Conservation (phyloP, 92 coral and sea anemone genomes). For the Porites evermanni region DNA sequence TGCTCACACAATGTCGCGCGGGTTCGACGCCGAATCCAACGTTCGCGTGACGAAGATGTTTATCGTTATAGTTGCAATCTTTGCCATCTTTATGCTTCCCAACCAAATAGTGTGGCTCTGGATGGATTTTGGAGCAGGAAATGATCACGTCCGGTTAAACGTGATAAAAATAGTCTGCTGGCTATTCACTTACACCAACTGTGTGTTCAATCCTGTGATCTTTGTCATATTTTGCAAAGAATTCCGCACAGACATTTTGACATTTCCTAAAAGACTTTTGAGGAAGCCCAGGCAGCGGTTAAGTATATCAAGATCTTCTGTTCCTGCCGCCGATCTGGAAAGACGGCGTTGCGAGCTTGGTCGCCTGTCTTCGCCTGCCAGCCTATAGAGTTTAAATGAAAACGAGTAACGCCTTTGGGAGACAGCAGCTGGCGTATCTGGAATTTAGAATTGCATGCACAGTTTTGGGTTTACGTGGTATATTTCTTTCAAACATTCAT, state of each 20-base stretch:
- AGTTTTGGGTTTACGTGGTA: too few relatives aligned
- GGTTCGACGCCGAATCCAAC: slow-evolving; percentile 48
- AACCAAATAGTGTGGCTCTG: slow-evolving; percentile 86
- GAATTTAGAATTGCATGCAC: not conserved
- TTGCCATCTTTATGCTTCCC: slow-evolving; percentile 85
- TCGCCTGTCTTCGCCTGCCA: slow-evolving; percentile 2
- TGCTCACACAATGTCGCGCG: slow-evolving; percentile 19
- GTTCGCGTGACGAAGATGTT: slow-evolving; percentile 84
- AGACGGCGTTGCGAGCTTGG: not conserved
- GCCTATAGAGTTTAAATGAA: slow-evolving; percentile 18
- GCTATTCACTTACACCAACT: slow-evolving; percentile 88
- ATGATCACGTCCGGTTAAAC: slow-evolving; percentile 42
- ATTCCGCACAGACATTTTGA: slow-evolving; percentile 37
- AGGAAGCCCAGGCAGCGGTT: not conserved
- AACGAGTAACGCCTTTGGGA: not conserved
- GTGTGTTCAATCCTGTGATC: slow-evolving; percentile 79
- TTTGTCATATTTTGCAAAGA: slow-evolving; percentile 74
- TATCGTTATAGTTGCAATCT: slow-evolving; percentile 71
- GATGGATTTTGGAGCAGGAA: slow-evolving; percentile 83
- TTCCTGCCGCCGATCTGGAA: not conserved
- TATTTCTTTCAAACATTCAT: too few relatives aligned
- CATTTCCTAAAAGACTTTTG: slow-evolving; percentile 10
- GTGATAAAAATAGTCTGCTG: slow-evolving; percentile 78
- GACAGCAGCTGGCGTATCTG: not conserved
- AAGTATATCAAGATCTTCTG: slow-evolving; percentile 15